Base-by-base conservation (phyloP, 37 sponge, comb jelly and placozoan species). In the Amphimedon queenslandica region DNA sequence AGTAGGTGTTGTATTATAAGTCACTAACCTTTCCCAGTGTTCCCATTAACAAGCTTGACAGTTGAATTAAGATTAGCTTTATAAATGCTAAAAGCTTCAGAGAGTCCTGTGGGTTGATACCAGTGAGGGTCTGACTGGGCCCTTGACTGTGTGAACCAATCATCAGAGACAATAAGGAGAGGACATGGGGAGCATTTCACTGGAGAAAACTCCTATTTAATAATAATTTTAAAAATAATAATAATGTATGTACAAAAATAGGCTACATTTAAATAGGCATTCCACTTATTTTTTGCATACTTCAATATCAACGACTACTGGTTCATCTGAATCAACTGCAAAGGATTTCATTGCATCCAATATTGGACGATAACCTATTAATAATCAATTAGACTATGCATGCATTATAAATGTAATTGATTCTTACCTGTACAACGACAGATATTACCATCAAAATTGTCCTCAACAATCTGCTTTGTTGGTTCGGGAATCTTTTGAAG, bases 1-100 rank as follows among this genome's bases (percentile, higher is more conserved):
- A 47, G 13, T 18, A 81, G n/a, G n/a, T n/a, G n/a, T n/a, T n/a
- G n/a, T n/a, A n/a, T n/a, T n/a, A n/a, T n/a, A n/a, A n/a, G 51
- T 38, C 43, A 39, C 57, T 55, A 37, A 80, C 90, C 90, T 84
- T 71, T 74, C 37, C 90, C 90, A 42, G 90, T 89, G 72, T 89
- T 76, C 57, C 85, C 90, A 35, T 71, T 81, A 27, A 89, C 40
- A 35, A 89, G 81, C 67, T 71, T 74, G 24, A 89, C 71, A 2
- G 8, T 66, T 38, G 38, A 55, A 16, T 65, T 57, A 0, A 63
- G 67, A 28, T 80, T 51, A n/a, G 40, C 55, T 8, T 29, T 33
- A 24, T 80, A 37, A 31, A 89, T 32, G 10, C 63, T 58, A 38
- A 84, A 40, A 8, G 72, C 60, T 2, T 89, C 81, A 60, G 53